Base-by-base conservation (phyloP, 2,113 vertebrate species). In the Semnopithecus entellus region DNA sequence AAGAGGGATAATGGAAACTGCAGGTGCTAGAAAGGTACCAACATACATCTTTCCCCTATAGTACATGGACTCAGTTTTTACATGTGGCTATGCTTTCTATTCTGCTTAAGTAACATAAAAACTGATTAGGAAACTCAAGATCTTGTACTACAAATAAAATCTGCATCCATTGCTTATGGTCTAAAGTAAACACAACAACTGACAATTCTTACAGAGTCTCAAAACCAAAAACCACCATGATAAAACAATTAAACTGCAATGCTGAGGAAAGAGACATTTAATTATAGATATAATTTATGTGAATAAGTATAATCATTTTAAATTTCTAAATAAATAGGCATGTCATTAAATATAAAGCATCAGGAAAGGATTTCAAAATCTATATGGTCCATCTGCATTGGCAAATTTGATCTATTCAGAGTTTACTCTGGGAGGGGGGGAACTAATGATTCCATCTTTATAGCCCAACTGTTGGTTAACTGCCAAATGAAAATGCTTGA, bases 271-370 rank as follows among this genome's bases (percentile, higher is more conserved):
- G 45, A 96, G 61, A 82, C 35, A 55, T 50, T 70, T 88, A 81
- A 86, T 97, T 94, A 90, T 3, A 86, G 27, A 89, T 78, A 75
- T 79, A 78, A 97, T 87, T 96, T 83, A 91, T 59, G 50, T 91
- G 40, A 82, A 48, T 66, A 96, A 94, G 96, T 80, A 55, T 27
- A 85, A 76, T 73, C 40, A 79, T n/a, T 95, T 97, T 89, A 87
- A 80, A 92, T 84, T 89, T 97, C 86, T 91, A 87, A 95, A 91
- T 96, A 90, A 94, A 97, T 61, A 95, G 82, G 52, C 38, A 85
- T 85, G 38, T 45, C 80, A 97, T 93, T 95, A 95, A 95, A 96
- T 82, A 94, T 48, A 94, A 95, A 94, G 52, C 50, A 90, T 43
- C 64, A 86, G 79, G 30, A 93, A 96, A 92, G 35, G 79, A 95